Evolutionary conservation across 2,888 invertebrate genomes (phyloP).

Genomic region (Noctuana brunneofusca): DNA sequence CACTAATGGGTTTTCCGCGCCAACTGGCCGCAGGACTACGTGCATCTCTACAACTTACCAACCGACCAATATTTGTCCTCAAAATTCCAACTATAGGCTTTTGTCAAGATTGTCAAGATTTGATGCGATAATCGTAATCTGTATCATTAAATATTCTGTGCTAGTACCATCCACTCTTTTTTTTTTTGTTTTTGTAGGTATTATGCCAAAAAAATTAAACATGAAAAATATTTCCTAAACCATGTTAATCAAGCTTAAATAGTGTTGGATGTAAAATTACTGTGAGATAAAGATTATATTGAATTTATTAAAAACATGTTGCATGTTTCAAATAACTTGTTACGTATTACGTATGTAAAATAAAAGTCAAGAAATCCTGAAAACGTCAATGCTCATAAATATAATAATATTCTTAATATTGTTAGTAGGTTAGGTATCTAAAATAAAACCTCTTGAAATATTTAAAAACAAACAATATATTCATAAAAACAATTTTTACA

Average conservation of each 20-base stretch:
- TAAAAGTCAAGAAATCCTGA: too few species aligned
- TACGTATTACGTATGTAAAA: too few species aligned
- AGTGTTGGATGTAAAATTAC: too few species aligned
- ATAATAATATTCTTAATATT: too few species aligned
- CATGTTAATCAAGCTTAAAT: too few species aligned
- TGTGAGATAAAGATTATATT: too few species aligned
- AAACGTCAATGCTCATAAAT: too few species aligned
- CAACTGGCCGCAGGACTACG: conserved; percentile 57
- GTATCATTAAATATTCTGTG: conserved; percentile 6
- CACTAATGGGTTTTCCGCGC: conserved; percentile 55
- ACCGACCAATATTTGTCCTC: conserved; percentile 57
- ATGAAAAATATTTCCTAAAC: too few species aligned
- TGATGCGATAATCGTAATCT: conserved; percentile 26
- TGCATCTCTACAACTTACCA: conserved; percentile 58
- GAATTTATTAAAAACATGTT: too few species aligned
- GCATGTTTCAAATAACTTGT: too few species aligned
- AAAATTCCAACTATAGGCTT: conserved; percentile 44
- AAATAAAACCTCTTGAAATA: conserved; percentile 42
- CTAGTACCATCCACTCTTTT: neutral
- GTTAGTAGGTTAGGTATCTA: too few species aligned
- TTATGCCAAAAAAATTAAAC: too few species aligned
- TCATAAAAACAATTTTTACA: conserved; percentile 63
- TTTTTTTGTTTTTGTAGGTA: neutral
- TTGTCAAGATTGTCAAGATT: conserved; percentile 15
- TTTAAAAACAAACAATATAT: conserved; percentile 69